Conservation (phyloP, 2,113 vertebrate genomes). For the Bubo blakistoni region DNA sequence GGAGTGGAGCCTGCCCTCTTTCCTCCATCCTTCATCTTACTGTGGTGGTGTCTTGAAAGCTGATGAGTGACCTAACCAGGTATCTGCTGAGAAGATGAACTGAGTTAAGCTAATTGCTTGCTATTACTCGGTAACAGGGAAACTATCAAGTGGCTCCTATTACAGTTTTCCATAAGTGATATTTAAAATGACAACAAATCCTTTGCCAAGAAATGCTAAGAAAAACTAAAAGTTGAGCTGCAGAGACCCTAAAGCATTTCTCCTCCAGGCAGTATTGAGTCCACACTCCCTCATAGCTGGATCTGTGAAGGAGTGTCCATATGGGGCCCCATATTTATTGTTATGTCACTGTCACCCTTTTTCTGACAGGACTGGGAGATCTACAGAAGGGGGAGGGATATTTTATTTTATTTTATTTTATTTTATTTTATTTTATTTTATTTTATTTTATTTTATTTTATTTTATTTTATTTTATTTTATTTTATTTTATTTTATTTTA, state of each 20-base stretch:
- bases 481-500: not conserved
- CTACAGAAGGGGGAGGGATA: fast-evolving
- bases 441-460: too few relatives aligned
- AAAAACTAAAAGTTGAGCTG: not conserved
- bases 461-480: not conserved
- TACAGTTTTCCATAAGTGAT: conserved; percentile 15
- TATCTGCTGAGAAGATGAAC: conserved; percentile 23
- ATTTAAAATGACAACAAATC: conserved; percentile 37
- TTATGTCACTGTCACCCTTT: not conserved
- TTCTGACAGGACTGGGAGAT: not conserved
- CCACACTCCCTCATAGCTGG: not conserved
- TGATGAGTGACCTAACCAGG: not conserved
- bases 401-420: not conserved
- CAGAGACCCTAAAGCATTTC: not conserved
- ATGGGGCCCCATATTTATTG: not conserved
- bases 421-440: not conserved
- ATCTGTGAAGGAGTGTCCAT: not conserved
- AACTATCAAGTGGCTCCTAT: conserved; percentile 28
- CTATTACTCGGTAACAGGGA: conserved; percentile 15
- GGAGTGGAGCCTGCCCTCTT: not conserved
- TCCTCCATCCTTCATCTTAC: not conserved
- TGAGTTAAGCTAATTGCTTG: conserved; percentile 9
- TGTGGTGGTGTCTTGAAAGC: not conserved
- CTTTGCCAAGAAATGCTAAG: conserved; percentile 12
- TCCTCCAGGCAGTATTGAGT: not conserved